These are phyloP conservation scores for Harpagoxenus sublaevis DNA, from an alignment of 2,888 invertebrate genomes.

Conservation along the genomic window DNA sequence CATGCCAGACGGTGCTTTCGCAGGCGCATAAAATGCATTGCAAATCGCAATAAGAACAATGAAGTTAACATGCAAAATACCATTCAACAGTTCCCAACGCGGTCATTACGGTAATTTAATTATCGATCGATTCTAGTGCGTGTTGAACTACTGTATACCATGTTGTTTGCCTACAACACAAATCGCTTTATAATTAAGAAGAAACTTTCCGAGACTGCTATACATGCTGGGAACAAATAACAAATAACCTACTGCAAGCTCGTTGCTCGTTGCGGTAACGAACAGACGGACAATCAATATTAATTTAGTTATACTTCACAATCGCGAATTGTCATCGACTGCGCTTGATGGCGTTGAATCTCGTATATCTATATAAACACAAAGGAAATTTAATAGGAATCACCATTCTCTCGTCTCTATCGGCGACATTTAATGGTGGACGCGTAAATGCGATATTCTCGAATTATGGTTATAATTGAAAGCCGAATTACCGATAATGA, in stretches of 20 bases:
- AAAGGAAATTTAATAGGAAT: conserved; percentile 29
- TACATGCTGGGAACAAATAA: background rate
- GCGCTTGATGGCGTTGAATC: background rate
- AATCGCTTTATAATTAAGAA: conserved; percentile 29
- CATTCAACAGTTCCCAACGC: conserved; percentile 30
- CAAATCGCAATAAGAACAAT: conserved; percentile 40
- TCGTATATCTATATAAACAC: background rate
- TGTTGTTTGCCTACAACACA: conserved; percentile 8
- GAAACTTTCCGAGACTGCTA: background rate
- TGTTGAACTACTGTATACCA: background rate
- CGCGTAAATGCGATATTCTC: conserved; percentile 16
- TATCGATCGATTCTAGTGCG: conserved; percentile 17
- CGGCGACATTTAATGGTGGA: background rate
- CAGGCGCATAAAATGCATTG: conserved; percentile 39
- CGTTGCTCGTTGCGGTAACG: background rate
- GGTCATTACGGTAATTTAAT: conserved; percentile 42
- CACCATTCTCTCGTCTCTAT: background rate
- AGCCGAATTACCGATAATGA: conserved; percentile 19
- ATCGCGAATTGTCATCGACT: conserved; percentile 22
- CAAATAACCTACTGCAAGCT: background rate
- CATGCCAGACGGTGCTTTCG: conserved; percentile 37
- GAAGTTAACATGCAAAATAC: background rate
- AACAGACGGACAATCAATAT: conserved; percentile 18
- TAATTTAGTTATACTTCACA: conserved; percentile 5
- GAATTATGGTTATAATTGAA: conserved; percentile 31